Evolutionary conservation across 2,113 vertebrate genomes (phyloP).

Genomic region (Coptodon rendalli): DNA sequence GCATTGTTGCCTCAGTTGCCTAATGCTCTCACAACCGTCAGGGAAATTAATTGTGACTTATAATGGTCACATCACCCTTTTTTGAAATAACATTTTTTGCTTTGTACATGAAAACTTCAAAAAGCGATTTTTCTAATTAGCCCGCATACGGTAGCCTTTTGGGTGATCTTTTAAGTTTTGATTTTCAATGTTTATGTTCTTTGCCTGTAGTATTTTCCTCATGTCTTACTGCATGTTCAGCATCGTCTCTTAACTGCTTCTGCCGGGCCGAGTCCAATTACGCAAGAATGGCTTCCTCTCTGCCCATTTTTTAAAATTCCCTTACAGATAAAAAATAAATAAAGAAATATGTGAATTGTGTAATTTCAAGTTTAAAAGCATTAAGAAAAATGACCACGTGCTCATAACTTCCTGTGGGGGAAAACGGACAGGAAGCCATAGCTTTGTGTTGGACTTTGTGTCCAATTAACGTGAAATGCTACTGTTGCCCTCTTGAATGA

Average conservation of each 20-base stretch:
- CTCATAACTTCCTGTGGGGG: background rate
- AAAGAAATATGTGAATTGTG: background rate
- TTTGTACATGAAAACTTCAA: conserved; percentile 61
- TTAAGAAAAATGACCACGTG: background rate
- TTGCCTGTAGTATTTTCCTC: conserved; percentile 54
- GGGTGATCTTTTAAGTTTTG: conserved; percentile 15
- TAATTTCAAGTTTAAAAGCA: background rate
- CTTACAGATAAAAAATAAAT: background rate
- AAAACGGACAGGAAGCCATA: conserved; percentile 26
- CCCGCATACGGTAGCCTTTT: conserved; percentile 35
- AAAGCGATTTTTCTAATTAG: conserved; percentile 57
- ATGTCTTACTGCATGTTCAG: conserved; percentile 55
- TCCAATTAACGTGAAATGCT: conserved; percentile 54
- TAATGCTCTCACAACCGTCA: conserved; percentile 60
- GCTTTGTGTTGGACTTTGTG: conserved; percentile 6
- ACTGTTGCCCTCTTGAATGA: conserved; percentile 58
- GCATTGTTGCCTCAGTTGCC: conserved; percentile 16
- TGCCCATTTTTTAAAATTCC: background rate
- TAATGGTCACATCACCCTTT: conserved; percentile 52
- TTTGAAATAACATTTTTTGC: conserved; percentile 42
- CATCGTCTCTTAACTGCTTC: conserved; percentile 48
- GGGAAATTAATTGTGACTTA: conserved; percentile 58
- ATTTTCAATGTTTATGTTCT: conserved; percentile 57
- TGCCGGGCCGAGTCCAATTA: conserved; percentile 6
- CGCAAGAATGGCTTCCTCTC: conserved; percentile 36